Percentiles rank a stretch among this genome's conserved stretches.
Evolutionary conservation across 2,113 vertebrate genomes (phyloP).

Genomic region (Connochaetes taurinus): DNA sequence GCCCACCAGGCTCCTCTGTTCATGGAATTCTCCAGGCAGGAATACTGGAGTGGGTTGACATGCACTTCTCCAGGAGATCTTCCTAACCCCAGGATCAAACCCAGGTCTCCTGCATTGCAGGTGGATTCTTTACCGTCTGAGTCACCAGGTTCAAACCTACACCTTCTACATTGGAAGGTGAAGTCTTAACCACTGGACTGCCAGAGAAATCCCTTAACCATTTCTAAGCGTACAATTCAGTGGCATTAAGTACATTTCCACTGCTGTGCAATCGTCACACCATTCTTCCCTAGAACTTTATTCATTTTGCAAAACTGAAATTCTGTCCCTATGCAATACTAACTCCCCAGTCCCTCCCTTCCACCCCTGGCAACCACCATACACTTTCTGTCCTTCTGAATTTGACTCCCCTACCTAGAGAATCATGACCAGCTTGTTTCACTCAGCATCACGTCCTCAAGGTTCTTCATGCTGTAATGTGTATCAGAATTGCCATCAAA

Average conservation of each 20-base stretch:
- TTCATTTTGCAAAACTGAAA: background rate
- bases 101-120: background rate
- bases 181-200: background rate
- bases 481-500: background rate
- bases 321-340: background rate
- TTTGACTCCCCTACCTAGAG: background rate
- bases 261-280: background rate
- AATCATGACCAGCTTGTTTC: background rate
- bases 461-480: no score
- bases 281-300: background rate
- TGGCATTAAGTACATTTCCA: background rate
- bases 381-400: background rate
- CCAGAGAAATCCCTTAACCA: background rate
- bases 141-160: background rate
- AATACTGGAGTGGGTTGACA: background rate
- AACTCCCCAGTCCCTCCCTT: background rate
- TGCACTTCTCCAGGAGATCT: background rate
- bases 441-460: background rate
- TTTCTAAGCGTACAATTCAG: background rate
- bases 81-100: background rate
- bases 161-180: background rate
- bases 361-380: background rate
- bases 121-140: background rate
- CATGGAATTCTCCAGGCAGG: background rate
- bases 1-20: background rate